phyloP scores from a whole-genome alignment of 2,797 vertebrate species.

The Platyrinchus mystaceus region DNA sequence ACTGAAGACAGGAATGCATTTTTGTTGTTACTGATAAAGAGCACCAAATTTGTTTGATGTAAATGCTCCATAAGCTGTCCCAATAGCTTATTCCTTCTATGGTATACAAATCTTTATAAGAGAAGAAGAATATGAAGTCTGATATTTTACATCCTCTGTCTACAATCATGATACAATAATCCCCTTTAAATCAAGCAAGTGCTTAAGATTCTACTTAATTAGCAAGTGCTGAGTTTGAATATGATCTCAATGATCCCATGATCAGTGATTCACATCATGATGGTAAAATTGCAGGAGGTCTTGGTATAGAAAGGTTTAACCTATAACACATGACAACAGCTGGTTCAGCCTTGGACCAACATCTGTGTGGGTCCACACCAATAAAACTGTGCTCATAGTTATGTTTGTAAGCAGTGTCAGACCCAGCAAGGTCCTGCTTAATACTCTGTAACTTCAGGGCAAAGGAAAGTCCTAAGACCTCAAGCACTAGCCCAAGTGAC shows the following conservation, averaged over 20 bases:
- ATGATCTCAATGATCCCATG: neutral
- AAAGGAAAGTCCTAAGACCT: neutral
- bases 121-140: neutral
- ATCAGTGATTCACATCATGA: fast-evolving
- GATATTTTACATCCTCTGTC: neutral
- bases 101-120: neutral
- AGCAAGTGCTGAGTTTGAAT: neutral
- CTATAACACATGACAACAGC: neutral
- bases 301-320: neutral
- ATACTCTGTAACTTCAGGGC: neutral
- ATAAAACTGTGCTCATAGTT: neutral
- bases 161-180: neutral
- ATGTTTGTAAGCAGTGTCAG: neutral
- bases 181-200: neutral
- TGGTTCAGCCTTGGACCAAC: neutral
- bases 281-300: neutral
- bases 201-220: neutral
- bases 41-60: neutral
- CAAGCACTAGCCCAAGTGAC: neutral
- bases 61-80: neutral
- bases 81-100: neutral
- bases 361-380: neutral
- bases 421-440: neutral
- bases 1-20: neutral
- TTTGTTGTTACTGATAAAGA: neutral